These are phyloP conservation scores for Laticauda colubrina DNA, from an alignment of 2,113 vertebrate species.

Conservation along the genomic window DNA sequence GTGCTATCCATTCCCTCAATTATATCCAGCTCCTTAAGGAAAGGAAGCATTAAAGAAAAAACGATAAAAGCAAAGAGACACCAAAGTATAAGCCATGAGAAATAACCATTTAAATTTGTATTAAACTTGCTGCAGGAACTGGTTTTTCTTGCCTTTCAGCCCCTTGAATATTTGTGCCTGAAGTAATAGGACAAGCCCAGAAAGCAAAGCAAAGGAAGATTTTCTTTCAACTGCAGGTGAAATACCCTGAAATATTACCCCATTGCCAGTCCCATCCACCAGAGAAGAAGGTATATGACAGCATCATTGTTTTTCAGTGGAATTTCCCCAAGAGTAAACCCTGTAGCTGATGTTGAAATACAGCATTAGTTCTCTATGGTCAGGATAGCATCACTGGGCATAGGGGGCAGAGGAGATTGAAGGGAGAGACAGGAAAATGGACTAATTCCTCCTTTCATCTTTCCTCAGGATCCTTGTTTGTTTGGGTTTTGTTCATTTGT, in stretches of 20 bases:
- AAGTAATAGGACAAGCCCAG: neutral
- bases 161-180: neutral
- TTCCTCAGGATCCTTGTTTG: neutral
- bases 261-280: neutral
- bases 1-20: neutral
- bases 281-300: neutral
- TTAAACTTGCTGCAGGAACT: neutral
- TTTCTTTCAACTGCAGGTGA: neutral
- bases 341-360: neutral
- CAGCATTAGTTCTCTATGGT: neutral
- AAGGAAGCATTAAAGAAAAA: neutral
- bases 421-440: neutral
- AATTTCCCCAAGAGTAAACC: conserved; percentile 1
- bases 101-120: neutral
- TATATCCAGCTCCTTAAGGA: neutral
- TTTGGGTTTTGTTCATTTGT: neutral
- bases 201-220: neutral
- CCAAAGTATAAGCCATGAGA: neutral
- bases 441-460: neutral
- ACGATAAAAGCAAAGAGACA: neutral
- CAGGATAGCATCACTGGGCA: neutral
- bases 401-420: neutral
- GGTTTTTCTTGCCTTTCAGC: conserved; percentile 11
- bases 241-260: neutral
- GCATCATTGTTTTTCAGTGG: neutral